A percentile compares a stretch with the other conserved stretches of the same genome.
These are phyloP conservation scores for Lanius ludovicianus DNA, from an alignment of 2,113 vertebrate species.

Conservation along the genomic window DNA sequence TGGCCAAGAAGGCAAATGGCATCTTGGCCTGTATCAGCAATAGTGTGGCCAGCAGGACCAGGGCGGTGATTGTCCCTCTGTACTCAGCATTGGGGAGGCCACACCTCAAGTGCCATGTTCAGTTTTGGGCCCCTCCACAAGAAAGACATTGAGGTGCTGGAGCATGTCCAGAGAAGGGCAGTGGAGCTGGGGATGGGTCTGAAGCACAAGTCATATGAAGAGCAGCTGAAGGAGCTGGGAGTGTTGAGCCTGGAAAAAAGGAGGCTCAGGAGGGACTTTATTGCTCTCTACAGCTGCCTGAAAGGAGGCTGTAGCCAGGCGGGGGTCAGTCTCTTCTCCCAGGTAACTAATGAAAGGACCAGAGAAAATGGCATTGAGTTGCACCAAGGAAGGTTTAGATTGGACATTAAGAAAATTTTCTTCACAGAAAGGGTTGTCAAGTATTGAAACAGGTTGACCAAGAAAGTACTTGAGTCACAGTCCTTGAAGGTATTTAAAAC, in stretches of 20 bases:
- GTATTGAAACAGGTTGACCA: not conserved
- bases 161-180: fast-evolving
- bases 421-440: not conserved
- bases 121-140: not conserved
- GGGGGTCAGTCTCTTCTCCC: fast-evolving
- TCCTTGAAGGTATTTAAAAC: not conserved
- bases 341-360: not conserved
- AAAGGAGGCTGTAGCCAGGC: not conserved
- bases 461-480: not conserved
- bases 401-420: not conserved
- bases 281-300: too few species aligned
- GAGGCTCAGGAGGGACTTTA: not conserved
- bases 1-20: not conserved
- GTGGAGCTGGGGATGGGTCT: fast-evolving
- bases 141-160: not conserved
- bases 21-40: not conserved
- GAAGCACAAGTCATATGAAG: fast-evolving
- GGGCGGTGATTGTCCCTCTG: too few species aligned
- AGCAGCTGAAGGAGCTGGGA: fast-evolving
- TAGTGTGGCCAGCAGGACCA: not conserved
- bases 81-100: not conserved
- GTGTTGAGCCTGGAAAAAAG: not conserved
- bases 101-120: fast-evolving
- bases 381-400: not conserved
- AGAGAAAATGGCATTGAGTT: not conserved